phyloP scores from a whole-genome alignment of 1,140 invertebrate genomes.

The Calliopsis andreniformis region DNA sequence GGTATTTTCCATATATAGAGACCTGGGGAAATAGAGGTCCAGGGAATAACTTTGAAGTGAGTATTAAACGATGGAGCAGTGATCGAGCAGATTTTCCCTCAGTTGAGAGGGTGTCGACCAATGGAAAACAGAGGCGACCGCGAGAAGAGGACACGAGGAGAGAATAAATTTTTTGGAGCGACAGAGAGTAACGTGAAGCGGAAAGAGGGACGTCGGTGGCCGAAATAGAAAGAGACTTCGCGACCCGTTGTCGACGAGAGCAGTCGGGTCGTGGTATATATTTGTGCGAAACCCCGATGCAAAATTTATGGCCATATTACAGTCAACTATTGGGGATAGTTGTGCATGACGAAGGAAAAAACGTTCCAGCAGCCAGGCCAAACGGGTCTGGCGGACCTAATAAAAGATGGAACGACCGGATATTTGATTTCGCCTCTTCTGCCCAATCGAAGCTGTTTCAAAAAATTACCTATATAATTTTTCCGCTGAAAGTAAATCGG shows the following conservation, averaged over 20 bases:
- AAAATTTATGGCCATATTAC: constrained; percentile 74
- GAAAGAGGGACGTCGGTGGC: constrained; percentile 28
- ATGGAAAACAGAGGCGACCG: constrained; percentile 32
- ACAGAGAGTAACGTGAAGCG: constrained; percentile 28
- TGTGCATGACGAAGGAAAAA: constrained; percentile 51
- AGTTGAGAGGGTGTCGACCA: constrained; percentile 32
- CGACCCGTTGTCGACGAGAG: background rate
- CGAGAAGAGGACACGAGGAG: background rate
- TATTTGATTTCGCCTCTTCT: background rate
- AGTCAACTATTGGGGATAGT: constrained; percentile 50
- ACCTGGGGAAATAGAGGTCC: too few relatives aligned
- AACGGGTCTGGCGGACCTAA: constrained; percentile 19
- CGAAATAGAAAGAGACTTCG: constrained; percentile 45
- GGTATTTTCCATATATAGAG: too few relatives aligned
- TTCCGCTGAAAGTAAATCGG: too few relatives aligned
- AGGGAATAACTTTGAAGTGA: too few relatives aligned
- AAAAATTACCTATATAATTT: too few relatives aligned
- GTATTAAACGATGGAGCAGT: background rate
- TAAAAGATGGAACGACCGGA: background rate
- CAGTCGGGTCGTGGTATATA: constrained; percentile 51
- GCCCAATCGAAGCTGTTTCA: background rate
- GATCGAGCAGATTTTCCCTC: constrained; percentile 14
- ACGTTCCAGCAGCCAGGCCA: constrained; percentile 40
- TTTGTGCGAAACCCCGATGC: constrained; percentile 67
- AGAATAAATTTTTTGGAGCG: constrained; percentile 47